These are phyloP conservation scores for Euphonia xanthogaster DNA, from an alignment of 2,797 vertebrate species.

Conservation along the genomic window DNA sequence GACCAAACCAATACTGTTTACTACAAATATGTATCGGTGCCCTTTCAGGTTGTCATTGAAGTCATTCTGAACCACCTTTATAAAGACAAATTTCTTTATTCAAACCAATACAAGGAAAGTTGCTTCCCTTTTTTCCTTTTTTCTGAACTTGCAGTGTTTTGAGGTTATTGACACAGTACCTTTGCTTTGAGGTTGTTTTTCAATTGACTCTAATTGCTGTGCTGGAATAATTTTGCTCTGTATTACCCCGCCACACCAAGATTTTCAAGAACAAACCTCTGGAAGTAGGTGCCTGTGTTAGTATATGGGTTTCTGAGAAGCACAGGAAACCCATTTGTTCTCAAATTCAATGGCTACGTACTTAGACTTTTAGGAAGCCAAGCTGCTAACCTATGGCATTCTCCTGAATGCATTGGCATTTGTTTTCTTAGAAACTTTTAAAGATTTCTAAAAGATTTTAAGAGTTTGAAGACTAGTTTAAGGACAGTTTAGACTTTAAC, in stretches of 20 bases:
- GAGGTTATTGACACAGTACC: neutral
- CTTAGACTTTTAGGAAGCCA: neutral
- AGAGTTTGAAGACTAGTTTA: neutral
- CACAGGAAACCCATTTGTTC: neutral
- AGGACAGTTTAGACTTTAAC: neutral
- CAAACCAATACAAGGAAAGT: neutral
- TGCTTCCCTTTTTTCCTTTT: neutral
- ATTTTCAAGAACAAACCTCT: neutral
- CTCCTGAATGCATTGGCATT: neutral
- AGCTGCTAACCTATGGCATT: neutral
- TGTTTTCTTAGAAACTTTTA: neutral
- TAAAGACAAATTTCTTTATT: neutral
- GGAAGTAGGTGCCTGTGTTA: neutral
- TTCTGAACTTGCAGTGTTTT: neutral
- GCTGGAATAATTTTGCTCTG: neutral
- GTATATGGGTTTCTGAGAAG: neutral
- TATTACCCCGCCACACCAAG: neutral
- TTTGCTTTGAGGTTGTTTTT: neutral
- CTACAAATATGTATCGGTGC: neutral
- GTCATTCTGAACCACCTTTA: neutral
- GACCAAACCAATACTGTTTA: neutral
- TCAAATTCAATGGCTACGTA: neutral
- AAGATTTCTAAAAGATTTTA: neutral
- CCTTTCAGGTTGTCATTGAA: neutral
- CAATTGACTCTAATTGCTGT: neutral